Conservation (phyloP, 2,113 vertebrate species). For the Isichthys henryi region DNA sequence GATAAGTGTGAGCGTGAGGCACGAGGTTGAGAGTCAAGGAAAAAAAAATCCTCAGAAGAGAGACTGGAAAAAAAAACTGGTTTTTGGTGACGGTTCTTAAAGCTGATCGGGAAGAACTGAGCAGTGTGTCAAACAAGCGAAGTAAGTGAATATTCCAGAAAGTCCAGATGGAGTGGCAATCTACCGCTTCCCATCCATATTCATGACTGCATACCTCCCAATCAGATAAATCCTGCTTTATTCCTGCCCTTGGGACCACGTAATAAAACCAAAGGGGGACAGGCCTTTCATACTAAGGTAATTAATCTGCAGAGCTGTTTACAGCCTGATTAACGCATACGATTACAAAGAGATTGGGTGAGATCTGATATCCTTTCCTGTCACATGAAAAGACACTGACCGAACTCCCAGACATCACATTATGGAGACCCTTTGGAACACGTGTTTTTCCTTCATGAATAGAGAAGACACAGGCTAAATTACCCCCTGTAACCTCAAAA, state of each 20-base stretch:
- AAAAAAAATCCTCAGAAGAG: conserved; percentile 11
- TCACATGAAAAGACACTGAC: background rate
- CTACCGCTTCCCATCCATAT: background rate
- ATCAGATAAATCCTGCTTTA: background rate
- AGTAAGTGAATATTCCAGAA: conserved; percentile 49
- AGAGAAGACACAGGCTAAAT: background rate
- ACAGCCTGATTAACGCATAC: background rate
- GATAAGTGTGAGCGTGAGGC: conserved; percentile 25
- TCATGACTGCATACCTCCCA: background rate
- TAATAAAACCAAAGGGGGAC: background rate
- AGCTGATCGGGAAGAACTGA: conserved; percentile 45
- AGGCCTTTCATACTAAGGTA: background rate
- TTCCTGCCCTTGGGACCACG: background rate
- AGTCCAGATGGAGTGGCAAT: conserved; percentile 39
- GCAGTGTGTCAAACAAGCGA: conserved; percentile 43
- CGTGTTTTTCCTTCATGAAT: background rate
- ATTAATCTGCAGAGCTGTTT: background rate
- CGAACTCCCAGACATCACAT: background rate
- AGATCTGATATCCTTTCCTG: background rate
- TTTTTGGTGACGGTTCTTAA: conserved; percentile 32
- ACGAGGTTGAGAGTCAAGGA: conserved; percentile 21
- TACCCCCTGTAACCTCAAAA: background rate
- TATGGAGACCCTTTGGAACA: background rate
- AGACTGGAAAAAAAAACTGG: conserved; percentile 27
- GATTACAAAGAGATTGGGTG: background rate